Percentiles rank a stretch among this genome's conserved stretches.
These are phyloP conservation scores for Gopherus flavomarginatus DNA, from an alignment of 2,113 vertebrate genomes.

Conservation along the genomic window DNA sequence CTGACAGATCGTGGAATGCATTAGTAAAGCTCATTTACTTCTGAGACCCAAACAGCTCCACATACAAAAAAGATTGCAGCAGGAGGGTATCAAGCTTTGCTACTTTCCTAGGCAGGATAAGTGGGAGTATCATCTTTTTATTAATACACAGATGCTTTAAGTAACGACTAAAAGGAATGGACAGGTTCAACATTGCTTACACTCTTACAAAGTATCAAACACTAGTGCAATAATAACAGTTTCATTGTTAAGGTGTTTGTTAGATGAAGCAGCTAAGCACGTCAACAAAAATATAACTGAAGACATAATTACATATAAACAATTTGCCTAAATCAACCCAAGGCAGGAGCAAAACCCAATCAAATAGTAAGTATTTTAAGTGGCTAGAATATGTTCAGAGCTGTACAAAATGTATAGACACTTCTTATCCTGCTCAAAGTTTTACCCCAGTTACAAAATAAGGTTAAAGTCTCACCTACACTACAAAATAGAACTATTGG, in stretches of 20 bases:
- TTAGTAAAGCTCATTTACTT: neutral
- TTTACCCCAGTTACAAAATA: neutral
- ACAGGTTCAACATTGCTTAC: conserved; percentile 8
- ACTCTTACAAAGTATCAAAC: conserved; percentile 1
- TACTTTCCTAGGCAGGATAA: conserved; percentile 32
- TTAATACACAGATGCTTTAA: conserved; percentile 43
- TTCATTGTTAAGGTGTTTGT: neutral
- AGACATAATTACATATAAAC: neutral
- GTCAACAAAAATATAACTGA: neutral
- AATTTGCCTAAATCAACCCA: neutral
- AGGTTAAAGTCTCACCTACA: neutral
- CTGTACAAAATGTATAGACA: neutral
- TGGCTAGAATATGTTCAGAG: neutral
- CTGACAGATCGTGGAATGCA: neutral
- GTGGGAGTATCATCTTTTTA: conserved; percentile 51
- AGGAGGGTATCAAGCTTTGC: conserved; percentile 31
- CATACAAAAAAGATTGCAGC: neutral
- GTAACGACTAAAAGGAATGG: conserved; percentile 38
- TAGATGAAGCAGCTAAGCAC: neutral
- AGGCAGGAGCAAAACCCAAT: neutral
- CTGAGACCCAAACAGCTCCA: neutral
- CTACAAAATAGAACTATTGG: neutral
- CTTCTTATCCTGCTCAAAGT: neutral
- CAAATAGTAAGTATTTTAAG: neutral
- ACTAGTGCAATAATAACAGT: neutral